These are phyloP conservation scores for Monopis laevigella DNA, from an alignment of 2,888 invertebrate genomes.

Conservation along the genomic window DNA sequence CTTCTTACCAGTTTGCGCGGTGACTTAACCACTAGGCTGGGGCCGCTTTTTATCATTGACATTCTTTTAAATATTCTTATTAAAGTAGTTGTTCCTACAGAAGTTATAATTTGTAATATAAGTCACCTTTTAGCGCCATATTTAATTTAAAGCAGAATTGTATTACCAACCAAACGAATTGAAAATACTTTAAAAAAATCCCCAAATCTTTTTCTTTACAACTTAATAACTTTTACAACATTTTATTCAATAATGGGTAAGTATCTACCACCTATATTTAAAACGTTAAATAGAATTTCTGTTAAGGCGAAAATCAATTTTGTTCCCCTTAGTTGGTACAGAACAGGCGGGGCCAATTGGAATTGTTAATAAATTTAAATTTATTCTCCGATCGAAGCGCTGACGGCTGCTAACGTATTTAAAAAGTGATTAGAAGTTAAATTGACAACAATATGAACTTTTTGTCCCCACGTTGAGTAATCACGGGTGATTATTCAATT, in stretches of 20 bases:
- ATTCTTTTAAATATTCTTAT: too few relatives aligned
- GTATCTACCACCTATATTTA: too few relatives aligned
- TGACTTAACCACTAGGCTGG: too few relatives aligned
- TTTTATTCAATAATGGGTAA: constrained; percentile 2
- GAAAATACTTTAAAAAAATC: too few relatives aligned
- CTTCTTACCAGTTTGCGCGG: too few relatives aligned
- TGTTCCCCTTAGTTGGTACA: constrained; percentile 48
- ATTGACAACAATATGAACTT: constrained; percentile 66
- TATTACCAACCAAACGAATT: too few relatives aligned
- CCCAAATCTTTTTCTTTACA: too few relatives aligned
- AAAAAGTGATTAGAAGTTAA: constrained; percentile 67
- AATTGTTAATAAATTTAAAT: constrained; percentile 63
- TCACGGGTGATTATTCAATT: constrained; percentile 10
- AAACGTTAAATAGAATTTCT: constrained; percentile 13
- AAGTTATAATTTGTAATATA: too few relatives aligned
- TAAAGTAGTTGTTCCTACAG: too few relatives aligned
- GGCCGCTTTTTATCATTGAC: too few relatives aligned
- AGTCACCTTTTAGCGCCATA: too few relatives aligned
- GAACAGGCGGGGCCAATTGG: constrained; percentile 45
- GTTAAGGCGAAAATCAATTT: constrained; percentile 44
- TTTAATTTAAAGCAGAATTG: too few relatives aligned
- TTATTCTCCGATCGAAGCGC: constrained; percentile 58
- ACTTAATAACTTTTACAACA: constrained; percentile 2
- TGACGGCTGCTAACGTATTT: constrained; percentile 50
- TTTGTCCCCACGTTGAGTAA: constrained; percentile 37